Conservation (phyloP, 1,140 invertebrate species). For the Eriosoma lanigerum region DNA sequence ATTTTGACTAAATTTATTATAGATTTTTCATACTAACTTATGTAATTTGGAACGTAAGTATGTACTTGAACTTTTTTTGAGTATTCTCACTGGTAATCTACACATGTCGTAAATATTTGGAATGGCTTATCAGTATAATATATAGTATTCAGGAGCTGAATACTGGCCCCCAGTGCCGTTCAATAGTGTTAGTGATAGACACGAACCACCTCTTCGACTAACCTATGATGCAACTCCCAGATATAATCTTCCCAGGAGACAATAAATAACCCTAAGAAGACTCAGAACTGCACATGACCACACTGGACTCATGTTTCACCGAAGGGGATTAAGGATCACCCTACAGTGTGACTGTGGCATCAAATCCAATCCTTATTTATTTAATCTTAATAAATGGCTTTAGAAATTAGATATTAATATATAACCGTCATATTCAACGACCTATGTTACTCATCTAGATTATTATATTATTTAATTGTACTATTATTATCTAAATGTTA, state of each 20-base stretch:
- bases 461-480: background rate
- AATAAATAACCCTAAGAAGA: background rate
- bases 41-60: no score
- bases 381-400: background rate
- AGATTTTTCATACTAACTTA: no score
- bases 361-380: conserved; percentile 1
- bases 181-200: no score
- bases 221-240: background rate
- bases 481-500: conserved; percentile 10
- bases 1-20: no score
- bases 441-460: background rate
- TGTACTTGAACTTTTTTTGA: no score
- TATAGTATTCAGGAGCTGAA: no score
- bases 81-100: no score
- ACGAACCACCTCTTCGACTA: no score
- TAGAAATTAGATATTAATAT: conserved; percentile 11
- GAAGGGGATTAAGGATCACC: background rate
- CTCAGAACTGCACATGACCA: background rate
- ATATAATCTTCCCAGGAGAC: conserved; percentile 1
- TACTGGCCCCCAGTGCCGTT: no score
- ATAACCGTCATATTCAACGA: background rate
- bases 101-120: no score
- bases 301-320: background rate
- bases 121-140: no score
- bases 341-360: conserved; percentile 11